Base-by-base conservation (phyloP, 2,797 vertebrate species). In the Anguilla obscura region DNA sequence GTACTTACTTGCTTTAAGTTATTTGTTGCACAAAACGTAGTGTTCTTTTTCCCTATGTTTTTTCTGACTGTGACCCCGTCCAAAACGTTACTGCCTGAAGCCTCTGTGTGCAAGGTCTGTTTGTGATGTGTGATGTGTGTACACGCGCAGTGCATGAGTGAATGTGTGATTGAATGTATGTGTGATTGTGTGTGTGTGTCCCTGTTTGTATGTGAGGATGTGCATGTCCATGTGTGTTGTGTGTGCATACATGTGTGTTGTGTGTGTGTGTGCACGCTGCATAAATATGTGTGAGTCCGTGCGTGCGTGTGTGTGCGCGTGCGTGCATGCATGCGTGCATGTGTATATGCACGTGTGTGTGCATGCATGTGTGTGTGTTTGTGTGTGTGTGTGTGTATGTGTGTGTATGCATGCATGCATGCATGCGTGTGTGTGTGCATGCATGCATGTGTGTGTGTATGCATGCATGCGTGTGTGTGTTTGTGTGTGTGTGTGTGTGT, bases 401-500 rank as follows among this genome's bases (percentile, higher is more conserved):
- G 63, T 74, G 27, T 69, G 63, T 69, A n/a, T 27, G 50, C 85
- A 87, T 84, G 52, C 1, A 9, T 12, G 10, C 1, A 12, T 50
- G 48, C 48, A 8, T 54, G 10, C 52, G 52, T 0, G 63, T 27
- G 63, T 27, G 24, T 69, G 24, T 66, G 60, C 21, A 24, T 24
- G 4, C 24, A 5, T 27, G n/a, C 16, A 3, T 24, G 8, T 10
- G 8, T 27, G 63, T 74, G 27, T 69, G 63, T 69, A n/a, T 27
- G 50, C 85, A 87, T 84, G 83, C 74, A 79, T 56, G 48, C 79
- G 33, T 66, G 52, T 88, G 85, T 87, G 71, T 84, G 82, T 52
- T 52, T 54, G 33, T n/a, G 45, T 88, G 21, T 48, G 21, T 48
- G 58, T 48, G 30, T 48, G 40, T 5, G 56, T 63, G 45, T 27